Evolutionary conservation across 2,888 invertebrate genomes (phyloP).

Genomic region (Petrolisthes cinctipes): DNA sequence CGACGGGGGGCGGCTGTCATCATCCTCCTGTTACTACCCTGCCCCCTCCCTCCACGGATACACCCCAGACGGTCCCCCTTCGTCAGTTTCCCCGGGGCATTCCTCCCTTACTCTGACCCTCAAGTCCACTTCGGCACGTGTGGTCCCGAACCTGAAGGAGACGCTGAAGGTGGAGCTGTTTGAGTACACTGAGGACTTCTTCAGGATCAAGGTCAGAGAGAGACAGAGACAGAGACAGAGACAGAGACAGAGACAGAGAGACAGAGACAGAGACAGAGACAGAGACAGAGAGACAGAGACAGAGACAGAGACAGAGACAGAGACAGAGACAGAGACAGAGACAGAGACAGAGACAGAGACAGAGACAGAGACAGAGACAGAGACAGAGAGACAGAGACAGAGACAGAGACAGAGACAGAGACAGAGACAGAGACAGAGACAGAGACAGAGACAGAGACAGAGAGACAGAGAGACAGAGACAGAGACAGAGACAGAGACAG

Average conservation of each 20-base stretch:
- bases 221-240: background rate
- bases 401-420: background rate
- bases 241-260: constrained; percentile 2
- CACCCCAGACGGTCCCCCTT: background rate
- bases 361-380: background rate
- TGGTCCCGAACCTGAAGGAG: constrained; percentile 27
- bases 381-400: constrained; percentile 10
- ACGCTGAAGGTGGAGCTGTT: constrained; percentile 32
- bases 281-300: background rate
- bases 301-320: background rate
- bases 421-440: background rate
- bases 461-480: background rate
- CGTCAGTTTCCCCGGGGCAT: background rate
- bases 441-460: background rate
- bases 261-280: background rate
- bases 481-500: too few relatives aligned
- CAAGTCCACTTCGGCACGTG: constrained; percentile 1
- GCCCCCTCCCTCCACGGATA: background rate
- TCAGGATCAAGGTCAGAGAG: background rate
- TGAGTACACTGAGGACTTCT: constrained; percentile 23
- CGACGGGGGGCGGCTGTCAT: background rate
- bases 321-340: background rate
- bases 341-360: background rate
- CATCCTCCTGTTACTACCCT: background rate
- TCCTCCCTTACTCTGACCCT: background rate